Conservation (phyloP, 1,140 invertebrate genomes). For the Aricia agestis region DNA sequence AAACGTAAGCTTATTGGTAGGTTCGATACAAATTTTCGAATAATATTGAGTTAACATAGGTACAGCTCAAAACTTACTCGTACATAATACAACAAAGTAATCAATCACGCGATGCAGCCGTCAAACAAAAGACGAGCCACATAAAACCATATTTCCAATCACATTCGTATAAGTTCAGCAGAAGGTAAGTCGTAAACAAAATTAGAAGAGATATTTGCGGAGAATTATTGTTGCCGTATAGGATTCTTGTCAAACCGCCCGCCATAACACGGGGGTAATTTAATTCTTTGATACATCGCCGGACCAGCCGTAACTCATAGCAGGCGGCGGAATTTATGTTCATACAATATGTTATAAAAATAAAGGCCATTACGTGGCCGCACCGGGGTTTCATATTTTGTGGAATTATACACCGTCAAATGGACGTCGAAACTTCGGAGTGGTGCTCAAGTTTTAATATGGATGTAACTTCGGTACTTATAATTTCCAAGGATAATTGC, state of each 20-base stretch:
- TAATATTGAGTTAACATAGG: too few species aligned
- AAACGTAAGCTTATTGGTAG: too few species aligned
- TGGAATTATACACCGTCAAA: conserved; percentile 3
- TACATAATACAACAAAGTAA: too few species aligned
- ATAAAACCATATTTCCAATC: not conserved
- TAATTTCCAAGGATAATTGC: conserved; percentile 5
- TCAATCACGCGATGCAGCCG: not conserved
- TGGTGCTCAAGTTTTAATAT: not conserved
- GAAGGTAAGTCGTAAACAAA: not conserved
- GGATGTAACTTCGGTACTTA: conserved; percentile 11
- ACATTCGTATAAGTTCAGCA: not conserved
- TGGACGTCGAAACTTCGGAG: conserved; percentile 1
- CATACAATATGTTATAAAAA: conserved; percentile 64
- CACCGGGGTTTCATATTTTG: not conserved
- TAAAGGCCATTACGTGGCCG: conserved; percentile 43
- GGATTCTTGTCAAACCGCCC: conserved; percentile 9
- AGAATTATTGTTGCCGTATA: not conserved
- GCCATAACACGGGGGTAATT: conserved; percentile 36
- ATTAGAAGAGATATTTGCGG: not conserved
- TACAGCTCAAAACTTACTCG: too few species aligned
- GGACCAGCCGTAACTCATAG: conserved; percentile 49
- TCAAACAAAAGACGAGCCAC: not conserved
- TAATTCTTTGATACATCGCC: conserved; percentile 49
- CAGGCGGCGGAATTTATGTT: conserved; percentile 57
- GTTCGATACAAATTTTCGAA: too few species aligned